Evolutionary conservation across 2,113 vertebrate species (phyloP), one percentile per base, ranked within the genome.

Genomic region (Toxotes jaculatrix): DNA sequence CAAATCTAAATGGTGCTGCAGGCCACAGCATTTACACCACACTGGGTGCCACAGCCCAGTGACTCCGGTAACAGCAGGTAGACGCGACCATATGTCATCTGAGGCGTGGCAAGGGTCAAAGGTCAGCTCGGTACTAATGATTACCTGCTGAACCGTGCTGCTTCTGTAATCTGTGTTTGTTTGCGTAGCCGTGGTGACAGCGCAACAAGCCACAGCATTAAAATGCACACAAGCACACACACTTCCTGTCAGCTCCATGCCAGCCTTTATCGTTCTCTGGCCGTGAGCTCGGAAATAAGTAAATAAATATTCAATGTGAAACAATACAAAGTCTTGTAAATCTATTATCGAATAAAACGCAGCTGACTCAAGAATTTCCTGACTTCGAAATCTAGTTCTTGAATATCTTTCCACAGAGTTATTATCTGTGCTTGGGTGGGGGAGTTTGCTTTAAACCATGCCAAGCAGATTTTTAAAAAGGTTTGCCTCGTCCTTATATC

Each of bases 51-150:
- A 36, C 83, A 55, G 57, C 40, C 82, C 87, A 79, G 63, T 7
- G 60, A 53, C 63, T 83, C 77, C 61, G 10, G 31, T 19, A 86
- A 83, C 91, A 92, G 90, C 93, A 93, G 90, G 91, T 88, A 88
- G 73, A 85, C 2, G 68, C 5, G 21, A 38, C 69, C 82, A 79
- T 86, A 86, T 89, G 88, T 79, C 86, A 86, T 67, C 42, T 19
- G 84, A 88, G n/a, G 47, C 74, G 21, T 31, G 79, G 51, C 76
- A 63, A 63, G 73, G 87, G 86, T 88, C 89, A 91, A 72, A 91
- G 92, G 85, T 91, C 71, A 1, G 57, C 36, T 43, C 38, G 27
- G 79, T 43, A 21, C 72, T 84, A 87, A 87, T 85, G 79, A 89
- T 83, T 85, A 88, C 78, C 89, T 89, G 86, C 83, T 82, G 77